Conservation (phyloP, 2,113 vertebrate genomes). For the Perca flavescens region DNA sequence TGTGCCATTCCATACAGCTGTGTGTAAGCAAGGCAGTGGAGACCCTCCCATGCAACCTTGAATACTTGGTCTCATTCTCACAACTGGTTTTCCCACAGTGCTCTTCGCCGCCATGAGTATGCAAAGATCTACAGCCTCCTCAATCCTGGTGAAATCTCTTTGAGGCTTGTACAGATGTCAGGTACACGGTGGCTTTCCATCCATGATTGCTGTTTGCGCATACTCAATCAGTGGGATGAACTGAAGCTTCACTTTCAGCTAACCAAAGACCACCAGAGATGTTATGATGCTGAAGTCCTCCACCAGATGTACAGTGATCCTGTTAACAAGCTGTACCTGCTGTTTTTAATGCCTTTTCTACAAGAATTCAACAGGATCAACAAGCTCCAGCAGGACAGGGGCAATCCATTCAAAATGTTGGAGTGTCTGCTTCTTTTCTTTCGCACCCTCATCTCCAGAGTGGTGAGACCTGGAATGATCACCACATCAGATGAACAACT, state of each 20-base stretch:
- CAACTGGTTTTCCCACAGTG: not conserved
- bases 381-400: not conserved
- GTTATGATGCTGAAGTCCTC: too few species aligned
- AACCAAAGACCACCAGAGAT: too few species aligned
- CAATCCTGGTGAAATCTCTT: conserved; percentile 7
- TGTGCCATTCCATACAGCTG: conserved; percentile 23
- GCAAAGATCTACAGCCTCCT: conserved; percentile 13
- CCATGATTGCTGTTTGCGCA: not conserved
- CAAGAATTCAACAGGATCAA: conserved; percentile 13
- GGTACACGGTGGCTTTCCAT: not conserved
- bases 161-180: conserved; percentile 15
- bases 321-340: conserved; percentile 4
- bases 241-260: conserved; percentile 12
- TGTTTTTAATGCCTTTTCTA: conserved; percentile 3
- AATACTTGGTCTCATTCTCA: conserved; percentile 10
- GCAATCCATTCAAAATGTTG: conserved; percentile 1
- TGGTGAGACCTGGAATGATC: not conserved
- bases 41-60: not conserved
- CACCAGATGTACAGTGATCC: not conserved
- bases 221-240: conserved; percentile 3
- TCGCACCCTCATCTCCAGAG: not conserved
- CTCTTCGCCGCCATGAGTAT: not conserved
- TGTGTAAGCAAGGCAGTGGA: conserved; percentile 36
- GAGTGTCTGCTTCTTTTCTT: conserved; percentile 5
- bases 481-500: not conserved